phyloP scores from a whole-genome alignment of 2,113 vertebrate genomes.

The Corythaeola cristata region DNA sequence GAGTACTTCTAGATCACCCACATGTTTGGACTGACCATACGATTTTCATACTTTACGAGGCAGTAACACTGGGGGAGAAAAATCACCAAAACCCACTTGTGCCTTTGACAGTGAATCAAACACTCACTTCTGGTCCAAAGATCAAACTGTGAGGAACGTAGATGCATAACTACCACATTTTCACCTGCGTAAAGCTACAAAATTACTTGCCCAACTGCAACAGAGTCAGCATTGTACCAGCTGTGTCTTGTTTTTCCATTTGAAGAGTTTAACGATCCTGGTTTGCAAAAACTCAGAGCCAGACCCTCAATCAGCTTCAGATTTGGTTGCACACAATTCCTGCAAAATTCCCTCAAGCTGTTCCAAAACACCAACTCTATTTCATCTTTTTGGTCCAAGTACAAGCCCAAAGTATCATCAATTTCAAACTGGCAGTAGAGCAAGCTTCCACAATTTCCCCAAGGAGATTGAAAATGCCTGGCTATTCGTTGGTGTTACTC shows the following conservation, averaged over 20 bases:
- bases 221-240: not conserved
- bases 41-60: not conserved
- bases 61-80: not conserved
- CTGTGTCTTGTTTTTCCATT: not conserved
- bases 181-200: not conserved
- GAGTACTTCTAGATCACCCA: not conserved
- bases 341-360: not conserved
- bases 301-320: not conserved
- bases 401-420: not conserved
- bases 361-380: constrained; percentile 9
- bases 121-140: not conserved
- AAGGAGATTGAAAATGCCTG: not conserved
- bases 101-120: not conserved
- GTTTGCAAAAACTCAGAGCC: not conserved
- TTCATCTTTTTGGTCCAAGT: not conserved
- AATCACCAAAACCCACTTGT: not conserved
- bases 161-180: not conserved
- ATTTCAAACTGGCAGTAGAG: not conserved
- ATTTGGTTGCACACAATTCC: not conserved
- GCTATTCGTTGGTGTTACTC: constrained; percentile 5
- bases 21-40: not conserved
- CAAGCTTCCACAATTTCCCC: not conserved
- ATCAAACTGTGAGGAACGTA: not conserved
- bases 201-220: not conserved
- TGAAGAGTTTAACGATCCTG: not conserved